Evolutionary conservation across 2,113 vertebrate genomes (phyloP).

Genomic region (Pygoscelis antarcticus): DNA sequence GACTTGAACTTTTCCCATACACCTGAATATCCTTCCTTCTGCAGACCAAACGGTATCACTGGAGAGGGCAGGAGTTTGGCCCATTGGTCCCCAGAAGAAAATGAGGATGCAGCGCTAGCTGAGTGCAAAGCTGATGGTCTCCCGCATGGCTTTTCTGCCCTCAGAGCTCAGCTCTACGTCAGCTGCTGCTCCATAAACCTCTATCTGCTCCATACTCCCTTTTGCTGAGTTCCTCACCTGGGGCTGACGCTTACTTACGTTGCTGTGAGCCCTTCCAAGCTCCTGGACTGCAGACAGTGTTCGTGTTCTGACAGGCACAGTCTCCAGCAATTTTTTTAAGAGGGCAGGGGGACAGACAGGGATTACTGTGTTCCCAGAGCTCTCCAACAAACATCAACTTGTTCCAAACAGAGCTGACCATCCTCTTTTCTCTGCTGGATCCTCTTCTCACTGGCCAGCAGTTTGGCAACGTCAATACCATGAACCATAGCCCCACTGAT

Average conservation of each 20-base stretch:
- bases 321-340: neutral
- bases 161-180: neutral
- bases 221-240: neutral
- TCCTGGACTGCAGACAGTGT: neutral
- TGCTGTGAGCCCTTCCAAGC: neutral
- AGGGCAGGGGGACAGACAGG: too few species aligned
- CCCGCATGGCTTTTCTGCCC: neutral
- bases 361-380: neutral
- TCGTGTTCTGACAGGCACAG: neutral
- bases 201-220: neutral
- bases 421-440: neutral
- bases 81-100: neutral
- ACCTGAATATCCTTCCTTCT: neutral
- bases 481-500: neutral
- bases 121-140: neutral
- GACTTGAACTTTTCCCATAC: neutral
- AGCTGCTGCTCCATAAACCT: neutral
- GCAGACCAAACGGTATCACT: neutral
- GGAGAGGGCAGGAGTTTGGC: neutral
- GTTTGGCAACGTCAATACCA: neutral
- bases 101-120: neutral
- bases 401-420: neutral
- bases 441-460: neutral
- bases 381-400: neutral
- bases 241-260: fast-evolving